These are phyloP conservation scores for Corapipo altera DNA, from an alignment of 2,113 vertebrate species.

Conservation along the genomic window DNA sequence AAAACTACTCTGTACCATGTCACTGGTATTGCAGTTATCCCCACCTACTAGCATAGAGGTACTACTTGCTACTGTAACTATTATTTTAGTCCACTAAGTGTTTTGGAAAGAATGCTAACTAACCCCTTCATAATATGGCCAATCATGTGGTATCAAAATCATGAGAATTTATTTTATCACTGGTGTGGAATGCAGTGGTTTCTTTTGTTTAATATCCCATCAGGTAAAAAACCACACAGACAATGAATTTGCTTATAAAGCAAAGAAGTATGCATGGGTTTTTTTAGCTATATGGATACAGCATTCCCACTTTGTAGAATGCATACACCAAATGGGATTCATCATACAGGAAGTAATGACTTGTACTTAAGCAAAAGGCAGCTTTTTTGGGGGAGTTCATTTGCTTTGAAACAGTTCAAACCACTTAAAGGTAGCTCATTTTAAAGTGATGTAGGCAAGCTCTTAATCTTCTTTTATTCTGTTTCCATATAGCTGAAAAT, in stretches of 20 bases:
- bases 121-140: background rate
- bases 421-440: background rate
- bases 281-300: background rate
- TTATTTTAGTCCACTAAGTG: background rate
- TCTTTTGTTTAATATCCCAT: background rate
- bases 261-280: rapidly evolving
- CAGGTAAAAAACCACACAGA: background rate
- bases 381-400: background rate
- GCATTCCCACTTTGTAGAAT: background rate
- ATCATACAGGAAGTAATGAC: background rate
- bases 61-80: background rate
- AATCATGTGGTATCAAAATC: background rate
- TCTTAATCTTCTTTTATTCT: background rate
- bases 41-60: background rate
- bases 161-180: background rate
- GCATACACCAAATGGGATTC: background rate
- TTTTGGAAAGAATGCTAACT: background rate
- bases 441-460: background rate
- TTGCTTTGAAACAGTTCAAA: background rate
- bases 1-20: background rate
- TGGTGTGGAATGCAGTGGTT: background rate
- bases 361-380: background rate
- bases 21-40: background rate
- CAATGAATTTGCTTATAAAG: background rate
- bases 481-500: background rate